A percentile compares a stretch with the other conserved stretches of the same genome.
These are phyloP conservation scores for Kryphioiulus occultus DNA, from an alignment of 2,888 invertebrate genomes.

Conservation along the genomic window DNA sequence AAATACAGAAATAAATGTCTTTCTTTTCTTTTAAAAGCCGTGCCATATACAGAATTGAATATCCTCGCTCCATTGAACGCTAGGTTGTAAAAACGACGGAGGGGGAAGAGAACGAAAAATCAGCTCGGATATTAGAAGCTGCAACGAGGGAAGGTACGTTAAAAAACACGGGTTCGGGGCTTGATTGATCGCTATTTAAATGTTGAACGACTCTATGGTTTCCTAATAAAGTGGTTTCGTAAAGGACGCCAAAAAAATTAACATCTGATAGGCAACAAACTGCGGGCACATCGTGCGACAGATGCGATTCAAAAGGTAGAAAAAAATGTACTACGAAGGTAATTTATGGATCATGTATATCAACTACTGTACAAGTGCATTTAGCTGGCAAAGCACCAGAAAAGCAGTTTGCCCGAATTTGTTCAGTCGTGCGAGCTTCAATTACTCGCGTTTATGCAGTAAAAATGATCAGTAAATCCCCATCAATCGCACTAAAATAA, in stretches of 20 bases:
- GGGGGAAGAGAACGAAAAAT: background rate
- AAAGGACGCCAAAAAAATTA: background rate
- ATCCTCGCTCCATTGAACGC: background rate
- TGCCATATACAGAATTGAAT: background rate
- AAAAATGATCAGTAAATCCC: too few relatives aligned
- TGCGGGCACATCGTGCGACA: background rate
- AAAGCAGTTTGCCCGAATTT: too few relatives aligned
- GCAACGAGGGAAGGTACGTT: background rate
- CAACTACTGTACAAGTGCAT: too few relatives aligned
- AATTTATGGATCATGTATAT: too few relatives aligned
- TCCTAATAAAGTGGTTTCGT: background rate
- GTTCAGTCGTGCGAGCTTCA: too few relatives aligned
- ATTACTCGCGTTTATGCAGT: too few relatives aligned
- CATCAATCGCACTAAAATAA: too few relatives aligned
- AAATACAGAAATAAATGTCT: background rate
- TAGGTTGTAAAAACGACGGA: background rate
- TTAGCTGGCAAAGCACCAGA: too few relatives aligned
- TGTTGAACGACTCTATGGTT: background rate
- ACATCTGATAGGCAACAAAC: background rate
- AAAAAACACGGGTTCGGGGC: background rate
- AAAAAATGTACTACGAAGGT: background rate
- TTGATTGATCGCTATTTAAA: slow-evolving; percentile 5
- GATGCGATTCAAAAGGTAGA: background rate
- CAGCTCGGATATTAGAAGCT: background rate
- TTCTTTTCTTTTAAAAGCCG: background rate